Conservation (phyloP, 1,140 invertebrate genomes). For the Sycophila sp. region DNA sequence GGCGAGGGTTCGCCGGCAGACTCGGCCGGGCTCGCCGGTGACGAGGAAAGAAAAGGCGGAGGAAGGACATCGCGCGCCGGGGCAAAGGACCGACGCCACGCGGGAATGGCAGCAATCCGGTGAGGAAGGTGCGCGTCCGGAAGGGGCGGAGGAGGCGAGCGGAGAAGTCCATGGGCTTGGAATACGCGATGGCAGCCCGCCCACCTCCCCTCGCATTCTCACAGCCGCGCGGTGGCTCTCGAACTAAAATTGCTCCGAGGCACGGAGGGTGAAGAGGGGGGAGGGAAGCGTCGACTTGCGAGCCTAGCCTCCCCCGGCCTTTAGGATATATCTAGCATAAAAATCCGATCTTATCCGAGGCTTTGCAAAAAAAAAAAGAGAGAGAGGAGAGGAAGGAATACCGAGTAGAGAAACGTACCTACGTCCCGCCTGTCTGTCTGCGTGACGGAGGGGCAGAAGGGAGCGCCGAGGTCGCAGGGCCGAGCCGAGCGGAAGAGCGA, state of each 20-base stretch:
- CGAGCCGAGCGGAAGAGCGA: conserved; percentile 40
- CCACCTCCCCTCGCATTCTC: neutral
- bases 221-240: neutral
- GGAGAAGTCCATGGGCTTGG: neutral
- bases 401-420: neutral
- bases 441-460: conserved; percentile 26
- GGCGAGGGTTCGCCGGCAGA: neutral
- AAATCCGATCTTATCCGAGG: conserved; percentile 52
- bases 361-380: conserved; percentile 38
- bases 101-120: neutral
- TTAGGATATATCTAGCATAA: conserved; percentile 43
- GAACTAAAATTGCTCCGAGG: neutral
- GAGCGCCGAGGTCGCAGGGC: conserved; percentile 29
- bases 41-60: neutral
- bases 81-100: neutral
- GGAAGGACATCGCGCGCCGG: neutral
- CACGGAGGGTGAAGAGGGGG: too few species aligned
- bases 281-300: too few species aligned
- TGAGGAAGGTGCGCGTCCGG: neutral
- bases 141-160: neutral
- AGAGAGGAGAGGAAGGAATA: conserved; percentile 27
- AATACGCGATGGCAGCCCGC: neutral
- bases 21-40: neutral
- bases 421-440: neutral
- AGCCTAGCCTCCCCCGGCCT: neutral